These are phyloP conservation scores for Zelostemma sp. DNA, from an alignment of 1,140 invertebrate genomes.

Conservation along the genomic window DNA sequence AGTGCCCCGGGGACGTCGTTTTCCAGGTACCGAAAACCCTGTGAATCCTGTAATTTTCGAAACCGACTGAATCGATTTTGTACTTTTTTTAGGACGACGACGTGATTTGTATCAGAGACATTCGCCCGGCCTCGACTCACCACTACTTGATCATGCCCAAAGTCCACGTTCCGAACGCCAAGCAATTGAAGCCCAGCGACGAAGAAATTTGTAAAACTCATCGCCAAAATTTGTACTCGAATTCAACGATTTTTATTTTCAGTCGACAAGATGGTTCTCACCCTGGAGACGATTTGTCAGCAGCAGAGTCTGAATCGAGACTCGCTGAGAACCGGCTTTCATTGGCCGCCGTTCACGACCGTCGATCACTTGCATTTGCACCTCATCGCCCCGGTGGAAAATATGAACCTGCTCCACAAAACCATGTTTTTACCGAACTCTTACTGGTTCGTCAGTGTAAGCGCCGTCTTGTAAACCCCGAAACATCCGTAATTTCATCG, in stretches of 20 bases:
- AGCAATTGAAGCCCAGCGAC: slow-evolving; percentile 75
- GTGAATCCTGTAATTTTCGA: too few species aligned
- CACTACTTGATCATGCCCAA: slow-evolving; percentile 87
- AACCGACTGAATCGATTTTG: too few species aligned
- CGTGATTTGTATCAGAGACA: slow-evolving; percentile 85
- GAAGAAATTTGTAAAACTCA: slow-evolving; percentile 74
- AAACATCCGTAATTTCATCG: slow-evolving; percentile 8
- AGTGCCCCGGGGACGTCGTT: too few species aligned
- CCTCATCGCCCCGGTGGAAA: slow-evolving; percentile 82
- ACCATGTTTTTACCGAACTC: slow-evolving; percentile 81
- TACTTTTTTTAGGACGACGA: slow-evolving; percentile 81
- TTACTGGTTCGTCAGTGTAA: slow-evolving; percentile 89
- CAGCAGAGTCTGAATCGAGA: slow-evolving; percentile 70
- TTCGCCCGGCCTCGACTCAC: slow-evolving; percentile 83
- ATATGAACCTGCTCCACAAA: slow-evolving; percentile 79
- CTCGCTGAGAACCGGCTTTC: slow-evolving; percentile 84
- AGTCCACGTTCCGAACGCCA: slow-evolving; percentile 81
- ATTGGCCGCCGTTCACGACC: slow-evolving; percentile 91
- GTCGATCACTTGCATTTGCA: slow-evolving; percentile 90
- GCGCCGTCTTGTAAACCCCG: slow-evolving; percentile 54
- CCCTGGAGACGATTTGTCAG: slow-evolving; percentile 71
- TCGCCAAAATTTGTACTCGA: background rate
- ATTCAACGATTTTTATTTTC: slow-evolving; percentile 55
- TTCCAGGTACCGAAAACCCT: too few species aligned
- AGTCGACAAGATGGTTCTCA: slow-evolving; percentile 76